Percentiles rank a stretch among this genome's conserved stretches.
These are phyloP conservation scores for Anguilla megastoma DNA, from an alignment of 2,797 vertebrate genomes.

Conservation along the genomic window DNA sequence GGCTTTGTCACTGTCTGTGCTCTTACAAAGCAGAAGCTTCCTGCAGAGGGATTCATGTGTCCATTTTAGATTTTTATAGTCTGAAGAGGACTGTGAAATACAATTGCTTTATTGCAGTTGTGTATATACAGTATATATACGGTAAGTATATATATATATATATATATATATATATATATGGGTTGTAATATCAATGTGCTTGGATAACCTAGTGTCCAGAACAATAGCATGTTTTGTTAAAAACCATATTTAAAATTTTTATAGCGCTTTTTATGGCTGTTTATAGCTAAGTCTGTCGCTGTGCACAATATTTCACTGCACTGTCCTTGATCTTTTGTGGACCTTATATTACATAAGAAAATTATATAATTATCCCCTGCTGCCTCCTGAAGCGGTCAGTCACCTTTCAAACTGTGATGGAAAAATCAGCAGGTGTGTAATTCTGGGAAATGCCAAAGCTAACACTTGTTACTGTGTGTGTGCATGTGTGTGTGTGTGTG, in stretches of 20 bases:
- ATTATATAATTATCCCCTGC: background rate
- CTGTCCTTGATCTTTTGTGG: background rate
- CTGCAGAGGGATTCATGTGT: background rate
- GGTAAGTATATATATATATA: background rate
- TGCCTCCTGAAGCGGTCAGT: background rate
- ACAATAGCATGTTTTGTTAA: background rate
- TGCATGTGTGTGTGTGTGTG: background rate
- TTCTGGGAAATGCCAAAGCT: background rate
- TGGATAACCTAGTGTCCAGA: background rate
- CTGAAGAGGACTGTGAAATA: slow-evolving; percentile 2
- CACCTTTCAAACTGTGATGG: background rate
- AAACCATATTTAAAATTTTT: background rate
- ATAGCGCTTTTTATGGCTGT: background rate
- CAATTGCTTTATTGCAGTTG: slow-evolving; percentile 25
- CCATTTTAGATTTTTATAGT: background rate
- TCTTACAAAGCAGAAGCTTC: background rate
- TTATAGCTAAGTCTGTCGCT: background rate
- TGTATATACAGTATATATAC: no score
- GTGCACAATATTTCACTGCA: background rate
- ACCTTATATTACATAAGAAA: background rate
- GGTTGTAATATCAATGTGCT: background rate
- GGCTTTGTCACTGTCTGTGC: slow-evolving; percentile 24
- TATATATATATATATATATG: background rate
- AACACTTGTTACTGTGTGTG: background rate
- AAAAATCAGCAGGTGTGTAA: background rate